Evolutionary conservation across 1,140 invertebrate species (phyloP), one percentile per base, ranked within the genome.

Genomic region (Drosophila ironensis): DNA sequence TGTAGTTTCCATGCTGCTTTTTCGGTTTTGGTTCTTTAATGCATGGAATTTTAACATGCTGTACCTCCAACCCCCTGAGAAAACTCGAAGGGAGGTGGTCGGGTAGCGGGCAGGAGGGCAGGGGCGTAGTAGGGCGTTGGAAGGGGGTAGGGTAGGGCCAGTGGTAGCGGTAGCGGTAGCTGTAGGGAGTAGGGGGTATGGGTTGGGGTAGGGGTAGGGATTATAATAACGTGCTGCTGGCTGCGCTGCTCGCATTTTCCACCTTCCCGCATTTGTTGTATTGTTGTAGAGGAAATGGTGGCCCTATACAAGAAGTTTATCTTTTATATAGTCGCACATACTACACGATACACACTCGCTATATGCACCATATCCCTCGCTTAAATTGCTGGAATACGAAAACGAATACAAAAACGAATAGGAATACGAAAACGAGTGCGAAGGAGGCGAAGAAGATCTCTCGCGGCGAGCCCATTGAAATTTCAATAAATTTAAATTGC

Each of bases 401-500:
- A 28, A 48, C 22, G 25, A 46, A 27, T 27, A 28, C n/a, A n/a
- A n/a, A n/a, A n/a, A n/a, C n/a, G n/a, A n/a, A n/a, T n/a, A n/a
- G n/a, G n/a, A n/a, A n/a, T n/a, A n/a, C n/a, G n/a, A n/a, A n/a
- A n/a, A n/a, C n/a, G 19, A 37, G 46, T 20, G 28, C 12, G 44
- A 25, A 28, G 25, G 27, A 12, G 9, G 45, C 7, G 9, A 5
- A 35, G 33, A 22, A 5, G 20, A 22, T 22, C 16, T n/a, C 4
- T 9, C 14, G 3, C 5, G 0, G 4, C 12, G 7, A 17, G 33
- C 68, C 70, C 66, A 76, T 81, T 75, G 77, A 82, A 61, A 73
- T 78, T 80, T 84, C 80, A 84, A 84, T 84, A 84, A 86, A 71
- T 78, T 86, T 84, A 84, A 84, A 84, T 84, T 84, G 78, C 71